phyloP scores from a whole-genome alignment of 2,797 vertebrate species.

The Pyrocephalus nanus region DNA sequence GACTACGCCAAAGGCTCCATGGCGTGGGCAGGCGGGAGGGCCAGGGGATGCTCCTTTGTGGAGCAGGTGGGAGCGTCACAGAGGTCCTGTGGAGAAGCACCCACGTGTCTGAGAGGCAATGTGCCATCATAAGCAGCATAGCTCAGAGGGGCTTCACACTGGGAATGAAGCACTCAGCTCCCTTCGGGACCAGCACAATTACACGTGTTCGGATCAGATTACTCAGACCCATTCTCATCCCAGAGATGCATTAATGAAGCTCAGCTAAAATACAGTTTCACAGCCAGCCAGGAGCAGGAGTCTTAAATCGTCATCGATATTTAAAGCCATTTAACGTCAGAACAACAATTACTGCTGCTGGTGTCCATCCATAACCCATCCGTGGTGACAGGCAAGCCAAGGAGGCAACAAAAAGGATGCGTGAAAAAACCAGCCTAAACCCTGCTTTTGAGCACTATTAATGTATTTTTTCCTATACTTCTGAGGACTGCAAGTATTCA shows the following conservation, averaged over 20 bases:
- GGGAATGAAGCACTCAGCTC: rapidly evolving
- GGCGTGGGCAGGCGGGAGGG: rapidly evolving
- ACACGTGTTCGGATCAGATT: rapidly evolving
- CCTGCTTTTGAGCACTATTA: not conserved
- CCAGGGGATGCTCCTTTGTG: not conserved
- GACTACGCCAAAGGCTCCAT: rapidly evolving
- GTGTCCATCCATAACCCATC: not conserved
- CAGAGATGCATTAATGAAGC: not conserved
- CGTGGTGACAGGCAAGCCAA: rapidly evolving
- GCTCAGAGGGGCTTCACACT: not conserved
- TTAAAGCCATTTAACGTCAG: not conserved
- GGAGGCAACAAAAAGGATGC: not conserved
- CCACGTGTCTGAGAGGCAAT: not conserved
- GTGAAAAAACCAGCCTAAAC: not conserved
- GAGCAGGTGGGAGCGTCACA: not conserved
- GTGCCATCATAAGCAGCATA: rapidly evolving
- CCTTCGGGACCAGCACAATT: not conserved
- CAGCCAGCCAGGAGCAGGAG: not conserved
- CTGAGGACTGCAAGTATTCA: not conserved
- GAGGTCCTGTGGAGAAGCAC: not conserved
- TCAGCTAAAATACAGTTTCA: not conserved
- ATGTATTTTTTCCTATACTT: not conserved
- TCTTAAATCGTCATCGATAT: not conserved
- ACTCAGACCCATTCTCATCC: not conserved
- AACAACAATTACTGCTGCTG: not conserved